Base-by-base conservation (phyloP, 2,113 vertebrate species). In the Australoheros scitulus region DNA sequence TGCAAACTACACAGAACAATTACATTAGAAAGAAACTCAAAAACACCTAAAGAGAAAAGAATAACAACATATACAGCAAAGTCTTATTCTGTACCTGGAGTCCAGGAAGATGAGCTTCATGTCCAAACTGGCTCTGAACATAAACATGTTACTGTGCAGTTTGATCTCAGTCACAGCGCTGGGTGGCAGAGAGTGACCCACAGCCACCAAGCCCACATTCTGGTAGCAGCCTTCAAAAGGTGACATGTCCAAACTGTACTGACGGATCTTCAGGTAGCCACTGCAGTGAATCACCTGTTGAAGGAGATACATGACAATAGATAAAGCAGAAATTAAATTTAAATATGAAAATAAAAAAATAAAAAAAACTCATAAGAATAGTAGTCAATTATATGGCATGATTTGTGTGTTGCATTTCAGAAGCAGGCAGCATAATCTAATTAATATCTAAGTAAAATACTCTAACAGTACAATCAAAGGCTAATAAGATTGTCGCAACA, bases 81-180 rank as follows among this genome's bases (percentile, higher is more conserved):
- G 34, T n/a, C 7, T 38, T 13, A 17, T 10, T 34, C 10, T 8
- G 29, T 82, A 99, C 98, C 98, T 98, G 92, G 98, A 99, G 93
- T 99, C 98, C 57, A 99, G 94, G 88, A 99, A 99, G 90, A 99
- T 99, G 83, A 99, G 97, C 89, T 99, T 99, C 98, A 99, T 99
- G 92, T 99, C 98, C 82, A 99, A 94, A 79, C 98, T 99, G 94
- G 98, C 98, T 47, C 98, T 96, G 92, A 99, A 99, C 98, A 99
- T 99, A 87, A 99, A 99, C 98, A 99, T 99, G 91, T 99, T 99
- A 92, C 98, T 99, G 92, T 99, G 97, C 26, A 99, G 96, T 87
- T 99, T 99, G 94, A 99, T 99, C 88, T 99, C 98, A 0, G 98
- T 99, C 80, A 99, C 97, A 0, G 98, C 98, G 15, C 98, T 99